Percentiles rank a stretch among this genome's conserved stretches.
phyloP scores from a whole-genome alignment of 2,113 vertebrate species.

The Atractosteus spatula region DNA sequence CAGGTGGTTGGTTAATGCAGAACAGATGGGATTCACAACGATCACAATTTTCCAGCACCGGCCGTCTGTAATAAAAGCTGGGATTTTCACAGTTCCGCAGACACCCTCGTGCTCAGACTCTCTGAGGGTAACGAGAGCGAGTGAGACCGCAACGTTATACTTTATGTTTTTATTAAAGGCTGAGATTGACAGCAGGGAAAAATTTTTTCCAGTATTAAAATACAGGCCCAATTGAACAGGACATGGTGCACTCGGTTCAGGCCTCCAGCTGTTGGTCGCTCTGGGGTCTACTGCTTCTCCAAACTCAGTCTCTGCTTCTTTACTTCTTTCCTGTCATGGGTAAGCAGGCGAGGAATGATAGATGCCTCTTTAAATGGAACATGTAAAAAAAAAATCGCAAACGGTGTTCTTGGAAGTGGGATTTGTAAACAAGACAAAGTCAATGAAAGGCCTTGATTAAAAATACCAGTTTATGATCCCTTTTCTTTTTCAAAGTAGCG shows the following conservation, averaged over 20 bases:
- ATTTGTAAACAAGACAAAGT: too few species aligned
- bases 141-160: constrained; percentile 70
- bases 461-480: too few species aligned
- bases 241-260: constrained; percentile 60
- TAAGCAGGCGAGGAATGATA: too few species aligned
- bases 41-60: constrained; percentile 67
- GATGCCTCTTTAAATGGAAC: too few species aligned
- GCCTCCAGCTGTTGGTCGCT: constrained; percentile 52
- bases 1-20: constrained; percentile 71
- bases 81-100: constrained; percentile 74
- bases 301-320: constrained; percentile 1
- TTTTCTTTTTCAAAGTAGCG: too few species aligned
- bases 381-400: too few species aligned
- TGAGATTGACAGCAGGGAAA: constrained; percentile 71
- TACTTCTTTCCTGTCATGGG: not conserved
- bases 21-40: constrained; percentile 66
- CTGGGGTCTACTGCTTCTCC: not conserved
- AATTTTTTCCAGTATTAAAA: constrained; percentile 72
- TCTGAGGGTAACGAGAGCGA: constrained; percentile 60
- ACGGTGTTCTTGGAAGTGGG: too few species aligned
- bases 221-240: constrained; percentile 65
- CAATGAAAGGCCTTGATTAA: too few species aligned
- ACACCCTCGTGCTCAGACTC: constrained; percentile 66
- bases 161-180: constrained; percentile 73
- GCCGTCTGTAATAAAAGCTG: constrained; percentile 69